Percentiles rank a stretch among this genome's conserved stretches.
These are phyloP conservation scores for Oreonectes daqikongensis DNA, from an alignment of 2,797 vertebrate genomes.

Conservation along the genomic window DNA sequence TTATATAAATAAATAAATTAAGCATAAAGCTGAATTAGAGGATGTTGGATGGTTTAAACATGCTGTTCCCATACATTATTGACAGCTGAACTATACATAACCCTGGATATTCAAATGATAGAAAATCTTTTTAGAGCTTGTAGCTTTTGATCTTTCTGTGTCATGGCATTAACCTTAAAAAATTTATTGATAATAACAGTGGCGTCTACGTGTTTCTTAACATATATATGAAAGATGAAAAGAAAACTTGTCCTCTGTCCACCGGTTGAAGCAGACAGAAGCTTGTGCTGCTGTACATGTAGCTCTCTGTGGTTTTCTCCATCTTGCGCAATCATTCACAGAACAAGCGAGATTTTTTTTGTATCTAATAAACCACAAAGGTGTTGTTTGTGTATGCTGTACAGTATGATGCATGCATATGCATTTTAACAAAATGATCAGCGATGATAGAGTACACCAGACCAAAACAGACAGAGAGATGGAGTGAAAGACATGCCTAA, in stretches of 20 bases:
- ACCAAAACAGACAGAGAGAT: conserved; percentile 24
- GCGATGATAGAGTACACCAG: background rate
- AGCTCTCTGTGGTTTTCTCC: background rate
- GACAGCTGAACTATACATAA: conserved; percentile 11
- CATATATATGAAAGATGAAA: too few species aligned
- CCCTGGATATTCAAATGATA: background rate
- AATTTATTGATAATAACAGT: background rate
- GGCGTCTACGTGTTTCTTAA: too few species aligned
- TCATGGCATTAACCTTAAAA: background rate
- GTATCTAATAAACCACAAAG: conserved; percentile 6
- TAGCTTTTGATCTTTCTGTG: background rate
- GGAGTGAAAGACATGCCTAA: background rate
- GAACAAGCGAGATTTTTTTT: background rate
- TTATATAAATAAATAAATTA: background rate
- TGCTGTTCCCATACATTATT: conserved; percentile 30
- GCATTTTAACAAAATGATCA: conserved; percentile 25
- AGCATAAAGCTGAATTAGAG: background rate
- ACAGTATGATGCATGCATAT: conserved; percentile 5
- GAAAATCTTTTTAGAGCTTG: background rate
- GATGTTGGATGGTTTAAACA: conserved; percentile 1
- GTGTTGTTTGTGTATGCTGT: conserved; percentile 5
- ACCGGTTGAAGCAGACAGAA: background rate
- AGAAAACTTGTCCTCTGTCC: too few species aligned
- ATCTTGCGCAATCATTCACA: background rate
- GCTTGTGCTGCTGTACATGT: background rate